Percentiles rank a stretch among this genome's conserved stretches.
Conservation (phyloP, 2,888 invertebrate genomes). For the Herminia tarsipennalis region DNA sequence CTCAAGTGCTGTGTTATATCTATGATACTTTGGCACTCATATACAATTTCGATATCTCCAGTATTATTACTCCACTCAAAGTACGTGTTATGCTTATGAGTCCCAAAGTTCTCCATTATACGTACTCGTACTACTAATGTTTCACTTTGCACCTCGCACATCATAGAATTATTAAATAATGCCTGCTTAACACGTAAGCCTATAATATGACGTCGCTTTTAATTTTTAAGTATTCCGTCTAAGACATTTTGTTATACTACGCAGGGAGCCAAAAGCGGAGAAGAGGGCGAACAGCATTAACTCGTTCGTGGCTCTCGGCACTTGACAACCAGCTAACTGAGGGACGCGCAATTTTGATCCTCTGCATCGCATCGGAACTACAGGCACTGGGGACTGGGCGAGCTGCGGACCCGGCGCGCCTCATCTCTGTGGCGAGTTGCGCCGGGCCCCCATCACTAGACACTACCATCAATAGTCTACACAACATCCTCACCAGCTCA, state of each 20-base stretch:
- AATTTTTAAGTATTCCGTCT: constrained; percentile 23
- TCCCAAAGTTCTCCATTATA: constrained; percentile 39
- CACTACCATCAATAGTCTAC: constrained; percentile 12
- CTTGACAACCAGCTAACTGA: constrained; percentile 88
- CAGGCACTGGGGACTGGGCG: constrained; percentile 60
- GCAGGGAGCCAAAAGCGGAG: constrained; percentile 93
- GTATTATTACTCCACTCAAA: no score
- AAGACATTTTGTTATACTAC: constrained; percentile 23
- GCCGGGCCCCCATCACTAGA: constrained; percentile 39
- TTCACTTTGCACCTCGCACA: constrained; percentile 77
- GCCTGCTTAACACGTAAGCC: constrained; percentile 42
- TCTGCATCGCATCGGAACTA: constrained; percentile 68
- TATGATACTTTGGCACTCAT: constrained; percentile 22
- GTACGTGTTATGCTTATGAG: constrained; percentile 42
- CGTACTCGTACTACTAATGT: constrained; percentile 49
- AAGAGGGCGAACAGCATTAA: constrained; percentile 95
- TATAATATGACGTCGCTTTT: constrained; percentile 19
- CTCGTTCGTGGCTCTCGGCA: constrained; percentile 90
- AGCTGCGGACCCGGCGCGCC: constrained; percentile 39
- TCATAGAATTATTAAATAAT: constrained; percentile 47
- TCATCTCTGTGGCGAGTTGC: constrained; percentile 57
- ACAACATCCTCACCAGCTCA: constrained; percentile 41
- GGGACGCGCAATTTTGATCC: constrained; percentile 80
- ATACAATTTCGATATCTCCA: not conserved
- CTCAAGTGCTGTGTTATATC: constrained; percentile 24